phyloP scores from a whole-genome alignment of 2,113 vertebrate species.

The Struthio camelus region DNA sequence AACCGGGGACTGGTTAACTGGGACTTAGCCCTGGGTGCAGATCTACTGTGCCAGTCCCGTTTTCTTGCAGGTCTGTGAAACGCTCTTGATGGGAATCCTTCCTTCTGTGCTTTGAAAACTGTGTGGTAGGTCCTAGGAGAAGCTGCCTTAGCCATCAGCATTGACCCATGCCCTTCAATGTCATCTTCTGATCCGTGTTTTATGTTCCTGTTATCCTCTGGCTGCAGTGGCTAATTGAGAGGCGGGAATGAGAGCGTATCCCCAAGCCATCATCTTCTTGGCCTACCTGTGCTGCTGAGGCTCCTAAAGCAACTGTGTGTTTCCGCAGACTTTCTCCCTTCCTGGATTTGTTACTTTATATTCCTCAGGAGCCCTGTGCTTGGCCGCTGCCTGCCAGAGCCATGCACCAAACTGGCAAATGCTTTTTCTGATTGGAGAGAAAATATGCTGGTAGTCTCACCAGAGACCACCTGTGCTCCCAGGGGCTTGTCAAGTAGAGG shows the following conservation, averaged over 20 bases:
- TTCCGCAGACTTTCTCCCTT: background rate
- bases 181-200: background rate
- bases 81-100: background rate
- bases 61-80: background rate
- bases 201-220: accelerated
- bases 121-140: background rate
- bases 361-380: background rate
- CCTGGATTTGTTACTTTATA: background rate
- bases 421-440: background rate
- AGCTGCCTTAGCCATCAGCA: background rate
- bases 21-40: background rate
- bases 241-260: background rate
- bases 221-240: background rate
- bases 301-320: background rate
- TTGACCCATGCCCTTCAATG: background rate
- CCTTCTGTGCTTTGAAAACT: accelerated
- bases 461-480: background rate
- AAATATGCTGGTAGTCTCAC: background rate
- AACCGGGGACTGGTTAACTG: accelerated
- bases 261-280: background rate
- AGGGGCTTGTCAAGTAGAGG: background rate
- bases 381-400: background rate
- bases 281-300: background rate
- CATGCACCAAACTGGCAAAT: background rate
- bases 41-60: background rate